Evolutionary conservation across 2,888 invertebrate species (phyloP), one percentile per base, ranked within the genome.

Genomic region (Frankliniella fusca): DNA sequence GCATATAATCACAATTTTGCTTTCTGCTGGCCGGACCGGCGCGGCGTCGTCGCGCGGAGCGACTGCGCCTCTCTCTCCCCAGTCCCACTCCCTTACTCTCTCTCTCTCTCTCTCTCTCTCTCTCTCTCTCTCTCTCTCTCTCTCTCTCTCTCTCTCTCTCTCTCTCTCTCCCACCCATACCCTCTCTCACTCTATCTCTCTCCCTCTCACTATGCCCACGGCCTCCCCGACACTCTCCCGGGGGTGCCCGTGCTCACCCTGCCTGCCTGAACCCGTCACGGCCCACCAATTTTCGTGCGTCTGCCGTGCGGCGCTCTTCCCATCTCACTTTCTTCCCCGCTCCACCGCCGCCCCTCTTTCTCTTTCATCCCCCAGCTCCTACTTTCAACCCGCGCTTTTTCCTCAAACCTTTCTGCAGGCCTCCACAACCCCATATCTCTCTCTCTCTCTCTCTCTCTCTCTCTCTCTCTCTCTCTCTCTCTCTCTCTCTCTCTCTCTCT

Each of bases 81-180:
- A 20, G 65, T 27, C 8, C 23, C 23, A 3, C 8, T 54, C 70
- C 12, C 23, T n/a, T 27, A 3, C 70, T 76, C 23, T 23, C 70
- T 76, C n/a, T n/a, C 70, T 27, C 23, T 70, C 70, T 23, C 23
- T 70, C 23, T 70, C 70, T 70, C 70, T 70, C 70, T 70, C 70
- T 70, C 23, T 70, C 23, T 70, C 23, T 70, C 70, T 70, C 70
- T 70, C 70, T 70, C 70, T n/a, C 70, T 70, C 23, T 70, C 23
- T 23, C 70, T 23, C 70, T 65, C 65, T 65, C 65, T 65, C 65
- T 65, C 65, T 65, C 65, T 65, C 65, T 70, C 70, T 23, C 23
- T 70, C 23, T 70, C 23, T 70, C 54, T 54, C 54, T n/a, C n/a
- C n/a, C n/a, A n/a, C n/a, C n/a, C n/a, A n/a, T n/a, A n/a, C n/a